Conservation (phyloP, 1,140 invertebrate genomes). For the Lepidotrigona ventralis region DNA sequence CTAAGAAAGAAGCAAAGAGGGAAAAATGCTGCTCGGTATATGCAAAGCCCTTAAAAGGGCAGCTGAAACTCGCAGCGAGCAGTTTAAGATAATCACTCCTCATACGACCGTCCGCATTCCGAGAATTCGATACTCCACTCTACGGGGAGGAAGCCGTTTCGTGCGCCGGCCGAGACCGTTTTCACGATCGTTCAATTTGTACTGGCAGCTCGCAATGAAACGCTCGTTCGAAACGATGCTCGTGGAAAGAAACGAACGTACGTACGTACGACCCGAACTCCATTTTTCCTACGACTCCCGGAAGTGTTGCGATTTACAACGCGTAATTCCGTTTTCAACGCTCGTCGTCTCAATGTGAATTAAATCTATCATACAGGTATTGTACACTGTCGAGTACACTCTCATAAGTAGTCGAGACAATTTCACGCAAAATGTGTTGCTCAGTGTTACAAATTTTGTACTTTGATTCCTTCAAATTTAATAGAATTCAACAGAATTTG, state of each 20-base stretch:
- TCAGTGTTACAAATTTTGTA: too few species aligned
- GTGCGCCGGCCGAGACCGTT: conserved; percentile 8
- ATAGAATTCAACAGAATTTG: too few species aligned
- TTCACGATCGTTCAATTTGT: conserved; percentile 49
- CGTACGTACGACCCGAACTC: neutral
- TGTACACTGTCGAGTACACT: too few species aligned
- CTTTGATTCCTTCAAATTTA: too few species aligned
- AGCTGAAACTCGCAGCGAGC: conserved; percentile 52
- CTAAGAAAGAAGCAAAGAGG: neutral
- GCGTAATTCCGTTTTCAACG: neutral
- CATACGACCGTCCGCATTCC: conserved; percentile 60
- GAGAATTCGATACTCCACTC: conserved; percentile 54
- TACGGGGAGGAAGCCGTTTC: conserved; percentile 43
- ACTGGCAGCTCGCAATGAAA: conserved; percentile 20
- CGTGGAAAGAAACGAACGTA: conserved; percentile 1
- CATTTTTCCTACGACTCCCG: neutral
- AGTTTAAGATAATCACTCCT: conserved; percentile 52
- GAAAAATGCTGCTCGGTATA: neutral
- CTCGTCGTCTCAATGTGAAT: too few species aligned
- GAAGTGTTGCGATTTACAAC: neutral
- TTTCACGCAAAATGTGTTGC: too few species aligned
- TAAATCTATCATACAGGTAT: too few species aligned
- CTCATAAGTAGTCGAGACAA: too few species aligned
- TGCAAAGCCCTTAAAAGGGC: conserved; percentile 41
- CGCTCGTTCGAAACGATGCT: neutral